Base-by-base conservation (phyloP, 1,140 invertebrate genomes). In the Euura saliciscinereae region DNA sequence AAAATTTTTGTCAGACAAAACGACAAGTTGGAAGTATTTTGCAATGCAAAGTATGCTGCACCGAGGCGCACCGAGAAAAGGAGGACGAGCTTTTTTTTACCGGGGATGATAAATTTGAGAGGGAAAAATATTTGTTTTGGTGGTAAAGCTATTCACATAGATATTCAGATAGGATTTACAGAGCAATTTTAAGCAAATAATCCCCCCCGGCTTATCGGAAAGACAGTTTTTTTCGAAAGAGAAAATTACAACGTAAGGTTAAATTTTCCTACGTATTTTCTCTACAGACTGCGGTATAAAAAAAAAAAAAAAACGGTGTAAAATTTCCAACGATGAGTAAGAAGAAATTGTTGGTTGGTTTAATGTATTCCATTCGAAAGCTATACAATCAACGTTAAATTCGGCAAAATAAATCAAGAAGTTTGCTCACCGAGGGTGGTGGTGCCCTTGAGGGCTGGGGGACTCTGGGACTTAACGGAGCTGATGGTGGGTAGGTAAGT, bases 371-470 rank as follows among this genome's bases (percentile, higher is more conserved):
- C 51, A 59, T 59, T 59, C 51, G 51, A 59, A 59, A 11, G 51
- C 51, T 11, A 59, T 59, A 59, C 51, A 59, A 59, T 59, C 51
- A 59, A 59, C 51, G 51, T 59, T 59, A 59, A 59, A 59, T 59
- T 59, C 51, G 51, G 51, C 51, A 59, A 59, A 59, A 59, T 59
- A 59, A 59, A 59, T 59, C 51, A 59, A 59, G 51, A 59, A 59
- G 51, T 59, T 59, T 59, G 51, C 51, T 59, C 51, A 59, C 51
- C 51, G 51, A 59, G 51, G 13, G 51, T 11, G 51, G 13, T n/a
- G 51, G 51, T 8, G 51, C 3, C 13, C 13, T 8, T 8, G 51
- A 28, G 51, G 51, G 51, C 8, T 6, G 51, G 51, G 51, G 51
- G 51, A 28, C 28, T 28, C 5, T 8, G 6, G 13, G 51, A 6